Evolutionary conservation across 2,888 invertebrate species (phyloP).

Genomic region (Thyatira batis): DNA sequence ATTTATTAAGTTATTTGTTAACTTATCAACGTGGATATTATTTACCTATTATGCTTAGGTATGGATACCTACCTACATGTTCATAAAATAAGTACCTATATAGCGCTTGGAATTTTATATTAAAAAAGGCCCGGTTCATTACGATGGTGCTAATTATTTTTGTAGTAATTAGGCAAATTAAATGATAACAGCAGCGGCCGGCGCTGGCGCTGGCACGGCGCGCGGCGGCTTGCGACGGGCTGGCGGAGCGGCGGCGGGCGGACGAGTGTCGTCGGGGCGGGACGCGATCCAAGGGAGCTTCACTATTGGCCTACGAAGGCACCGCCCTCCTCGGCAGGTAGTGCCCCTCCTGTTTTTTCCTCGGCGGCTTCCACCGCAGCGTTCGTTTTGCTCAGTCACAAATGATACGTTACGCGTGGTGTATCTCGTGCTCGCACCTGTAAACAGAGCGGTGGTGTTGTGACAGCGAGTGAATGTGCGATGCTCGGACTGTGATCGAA

Average conservation of each 20-base stretch:
- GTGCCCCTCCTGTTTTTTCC: conserved; percentile 41
- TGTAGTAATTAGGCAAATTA: conserved; percentile 77
- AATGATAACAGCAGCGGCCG: conserved; percentile 81
- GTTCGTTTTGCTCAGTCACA: conserved; percentile 58
- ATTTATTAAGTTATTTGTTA: too few relatives aligned
- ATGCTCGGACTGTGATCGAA: conserved; percentile 77
- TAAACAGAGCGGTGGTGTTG: conserved; percentile 57
- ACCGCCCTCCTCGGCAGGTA: conserved; percentile 43
- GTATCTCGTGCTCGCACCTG: conserved; percentile 39
- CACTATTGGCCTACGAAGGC: conserved; percentile 51
- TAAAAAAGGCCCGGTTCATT: conserved; percentile 50
- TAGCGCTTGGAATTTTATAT: background rate
- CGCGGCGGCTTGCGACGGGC: conserved; percentile 11
- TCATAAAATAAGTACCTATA: background rate
- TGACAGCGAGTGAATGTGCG: conserved; percentile 75
- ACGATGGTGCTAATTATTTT: conserved; percentile 68
- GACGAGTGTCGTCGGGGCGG: conserved; percentile 28
- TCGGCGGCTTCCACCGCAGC: conserved; percentile 31
- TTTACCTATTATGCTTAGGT: too few relatives aligned
- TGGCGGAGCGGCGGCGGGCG: conserved; percentile 12
- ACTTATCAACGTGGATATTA: too few relatives aligned
- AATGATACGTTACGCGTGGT: conserved; percentile 55
- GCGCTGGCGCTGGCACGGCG: conserved; percentile 62
- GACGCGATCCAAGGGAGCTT: conserved; percentile 17
- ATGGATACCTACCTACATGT: background rate